These are phyloP conservation scores for Ericerus pela DNA, from an alignment of 1,140 invertebrate species.

Conservation along the genomic window DNA sequence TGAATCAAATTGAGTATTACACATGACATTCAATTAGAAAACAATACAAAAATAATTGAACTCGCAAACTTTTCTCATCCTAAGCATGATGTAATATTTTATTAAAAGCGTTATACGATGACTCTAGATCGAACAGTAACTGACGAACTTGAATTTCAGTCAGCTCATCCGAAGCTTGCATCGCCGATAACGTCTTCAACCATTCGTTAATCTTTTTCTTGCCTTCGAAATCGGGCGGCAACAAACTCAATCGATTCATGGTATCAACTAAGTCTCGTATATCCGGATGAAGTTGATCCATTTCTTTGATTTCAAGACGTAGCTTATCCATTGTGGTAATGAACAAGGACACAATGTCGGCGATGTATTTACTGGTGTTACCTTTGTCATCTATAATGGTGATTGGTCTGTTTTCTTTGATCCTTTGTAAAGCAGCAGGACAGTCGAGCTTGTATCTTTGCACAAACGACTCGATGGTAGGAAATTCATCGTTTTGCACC, in stretches of 20 bases:
- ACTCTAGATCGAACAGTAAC: conserved; percentile 90
- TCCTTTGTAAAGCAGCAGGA: conserved; percentile 89
- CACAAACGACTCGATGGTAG: conserved; percentile 79
- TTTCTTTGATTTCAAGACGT: conserved; percentile 84
- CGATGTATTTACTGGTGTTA: conserved; percentile 96
- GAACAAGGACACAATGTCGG: conserved; percentile 94
- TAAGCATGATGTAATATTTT: conserved; percentile 66
- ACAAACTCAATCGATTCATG: conserved; percentile 74
- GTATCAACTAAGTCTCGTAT: conserved; percentile 84
- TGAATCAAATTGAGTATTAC: no score
- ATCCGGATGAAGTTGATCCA: conserved; percentile 96
- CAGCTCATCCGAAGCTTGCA: conserved; percentile 93
- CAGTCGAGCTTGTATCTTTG: conserved; percentile 84
- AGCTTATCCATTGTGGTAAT: conserved; percentile 99
- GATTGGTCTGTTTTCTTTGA: conserved; percentile 93
- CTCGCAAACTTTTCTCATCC: no score
- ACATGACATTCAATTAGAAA: no score
- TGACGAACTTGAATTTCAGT: conserved; percentile 82
- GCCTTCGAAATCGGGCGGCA: conserved; percentile 81
- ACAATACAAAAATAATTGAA: no score
- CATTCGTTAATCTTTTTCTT: conserved; percentile 79
- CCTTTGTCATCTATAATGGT: conserved; percentile 98
- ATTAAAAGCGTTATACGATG: conserved; percentile 84
- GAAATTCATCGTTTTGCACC: conserved; percentile 85
- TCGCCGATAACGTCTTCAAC: conserved; percentile 74